Evolutionary conservation across 2,113 vertebrate genomes (phyloP), one percentile per base, ranked within the genome.

Genomic region (Craseonycteris thonglongyai): DNA sequence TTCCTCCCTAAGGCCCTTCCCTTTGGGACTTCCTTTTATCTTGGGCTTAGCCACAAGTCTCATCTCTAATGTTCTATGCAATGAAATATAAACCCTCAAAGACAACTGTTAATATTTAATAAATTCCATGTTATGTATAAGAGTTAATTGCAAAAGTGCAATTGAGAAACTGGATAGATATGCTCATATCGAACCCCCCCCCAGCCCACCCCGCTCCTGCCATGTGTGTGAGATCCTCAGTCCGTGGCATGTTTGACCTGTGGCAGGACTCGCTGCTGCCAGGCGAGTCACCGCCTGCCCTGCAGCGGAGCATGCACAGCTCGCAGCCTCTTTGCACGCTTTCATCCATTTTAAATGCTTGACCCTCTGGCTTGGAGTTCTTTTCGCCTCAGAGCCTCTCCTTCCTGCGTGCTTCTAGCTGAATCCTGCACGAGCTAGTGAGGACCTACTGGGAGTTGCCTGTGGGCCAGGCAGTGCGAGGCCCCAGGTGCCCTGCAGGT

Each of bases 1-100:
- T 42, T 80, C 87, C 79, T 94, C 80, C 91, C 79, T 19, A 28
- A 79, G 84, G 87, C 83, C 80, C 95, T 96, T 93, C 88, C 84
- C 89, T 85, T 83, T 78, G 94, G 94, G 94, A 97, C 97, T 95
- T 97, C 96, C 97, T 95, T 97, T 97, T 97, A 97, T 98, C 95
- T 47, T 68, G 96, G 98, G 98, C 97, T 95, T 98, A 97, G 97
- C 98, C 98, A 98, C 98, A 98, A 98, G 98, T 98, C 98, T 97
- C 98, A 99, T 98, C 98, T 99, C 98, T 98, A 98, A 99, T 96
- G 98, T 99, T 99, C 99, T 99, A 99, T 99, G 99, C 99, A 99
- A 99, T 99, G 99, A 99, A 99, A 99, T 98, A 99, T 99, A 99
- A 99, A 98, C 98, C 98, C 98, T 98, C 98, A 98, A 98, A 98